Conservation (phyloP, 2,888 invertebrate genomes). For the Subacronicta megacephala region DNA sequence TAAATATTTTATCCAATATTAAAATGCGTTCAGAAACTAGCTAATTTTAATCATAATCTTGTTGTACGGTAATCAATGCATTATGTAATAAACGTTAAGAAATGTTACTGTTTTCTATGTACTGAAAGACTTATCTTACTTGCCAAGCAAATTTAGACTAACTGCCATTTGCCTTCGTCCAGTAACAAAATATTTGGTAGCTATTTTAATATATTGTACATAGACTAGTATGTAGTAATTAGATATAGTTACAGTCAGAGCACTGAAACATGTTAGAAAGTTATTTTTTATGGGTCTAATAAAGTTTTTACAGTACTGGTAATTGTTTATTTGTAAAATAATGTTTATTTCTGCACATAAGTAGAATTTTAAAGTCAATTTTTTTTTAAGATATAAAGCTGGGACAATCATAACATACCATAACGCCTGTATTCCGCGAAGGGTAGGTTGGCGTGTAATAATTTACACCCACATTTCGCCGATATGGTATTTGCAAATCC, state of each 20-base stretch:
- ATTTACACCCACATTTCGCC: too few species aligned
- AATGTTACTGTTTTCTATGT: conserved; percentile 41
- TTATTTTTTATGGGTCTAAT: conserved; percentile 72
- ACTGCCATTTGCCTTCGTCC: conserved; percentile 65
- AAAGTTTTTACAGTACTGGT: conserved; percentile 59
- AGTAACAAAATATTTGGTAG: conserved; percentile 53
- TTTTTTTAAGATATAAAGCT: too few species aligned
- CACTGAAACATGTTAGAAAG: conserved; percentile 42
- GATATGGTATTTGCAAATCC: too few species aligned
- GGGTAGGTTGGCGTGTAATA: too few species aligned
- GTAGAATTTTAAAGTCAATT: too few species aligned
- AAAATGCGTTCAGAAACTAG: conserved; percentile 7
- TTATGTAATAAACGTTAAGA: conserved; percentile 20
- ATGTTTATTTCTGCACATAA: too few species aligned
- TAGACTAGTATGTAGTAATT: conserved; percentile 43
- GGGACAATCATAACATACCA: too few species aligned
- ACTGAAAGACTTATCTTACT: conserved; percentile 67
- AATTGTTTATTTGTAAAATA: conserved; percentile 5
- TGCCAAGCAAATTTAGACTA: conserved; percentile 71
- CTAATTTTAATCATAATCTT: conserved; percentile 6
- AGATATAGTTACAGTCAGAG: conserved; percentile 33
- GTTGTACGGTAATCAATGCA: conserved; percentile 34
- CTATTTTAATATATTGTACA: conserved; percentile 50
- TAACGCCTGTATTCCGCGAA: too few species aligned
- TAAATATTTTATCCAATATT: conserved; percentile 8